Conservation (phyloP, 2,888 invertebrate genomes). For the Tipula helvola region DNA sequence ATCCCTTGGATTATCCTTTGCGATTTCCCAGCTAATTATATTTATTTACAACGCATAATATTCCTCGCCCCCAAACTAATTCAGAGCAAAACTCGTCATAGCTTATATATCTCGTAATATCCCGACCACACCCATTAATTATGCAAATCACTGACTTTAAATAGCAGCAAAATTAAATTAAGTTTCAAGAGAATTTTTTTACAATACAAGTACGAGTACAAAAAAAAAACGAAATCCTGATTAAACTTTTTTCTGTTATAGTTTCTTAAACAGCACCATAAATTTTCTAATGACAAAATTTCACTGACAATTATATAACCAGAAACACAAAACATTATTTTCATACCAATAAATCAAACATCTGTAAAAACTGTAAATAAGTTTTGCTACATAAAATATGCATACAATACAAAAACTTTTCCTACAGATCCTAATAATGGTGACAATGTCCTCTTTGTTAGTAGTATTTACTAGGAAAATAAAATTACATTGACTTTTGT, state of each 20-base stretch:
- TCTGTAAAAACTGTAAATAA: not conserved
- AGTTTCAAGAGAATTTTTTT: not conserved
- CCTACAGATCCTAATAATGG: not conserved
- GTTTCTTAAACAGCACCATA: not conserved
- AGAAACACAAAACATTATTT: not conserved
- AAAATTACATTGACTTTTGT: not conserved
- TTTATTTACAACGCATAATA: too few species aligned
- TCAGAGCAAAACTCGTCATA: not conserved
- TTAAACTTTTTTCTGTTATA: not conserved
- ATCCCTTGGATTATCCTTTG: too few species aligned
- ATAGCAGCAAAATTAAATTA: not conserved
- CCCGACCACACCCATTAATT: not conserved
- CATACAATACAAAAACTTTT: not conserved
- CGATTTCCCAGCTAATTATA: too few species aligned
- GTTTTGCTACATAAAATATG: not conserved
- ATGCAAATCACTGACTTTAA: not conserved
- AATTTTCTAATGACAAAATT: not conserved
- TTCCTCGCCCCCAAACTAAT: too few species aligned
- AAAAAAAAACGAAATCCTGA: not conserved
- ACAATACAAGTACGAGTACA: not conserved
- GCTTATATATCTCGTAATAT: not conserved
- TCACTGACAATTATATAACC: not conserved
- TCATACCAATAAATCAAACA: not conserved
- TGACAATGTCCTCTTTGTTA: not conserved
- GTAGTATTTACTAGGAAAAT: not conserved